These are phyloP conservation scores for Macrophya annulata DNA, from an alignment of 2,888 invertebrate species.

Conservation along the genomic window DNA sequence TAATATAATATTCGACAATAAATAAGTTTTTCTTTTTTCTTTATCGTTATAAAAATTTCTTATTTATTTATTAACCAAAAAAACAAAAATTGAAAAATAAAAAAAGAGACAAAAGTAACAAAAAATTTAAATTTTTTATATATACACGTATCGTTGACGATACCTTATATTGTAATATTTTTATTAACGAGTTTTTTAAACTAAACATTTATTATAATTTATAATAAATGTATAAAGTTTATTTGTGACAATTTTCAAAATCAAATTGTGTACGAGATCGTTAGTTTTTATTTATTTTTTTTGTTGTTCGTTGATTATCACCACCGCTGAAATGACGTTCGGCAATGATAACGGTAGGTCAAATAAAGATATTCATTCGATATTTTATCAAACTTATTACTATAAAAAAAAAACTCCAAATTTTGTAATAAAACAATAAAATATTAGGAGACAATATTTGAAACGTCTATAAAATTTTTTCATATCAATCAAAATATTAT, in stretches of 20 bases:
- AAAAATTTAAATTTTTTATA: neutral
- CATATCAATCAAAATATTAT: no score
- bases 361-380: neutral
- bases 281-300: neutral
- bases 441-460: no score
- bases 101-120: neutral
- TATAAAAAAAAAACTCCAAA: no score
- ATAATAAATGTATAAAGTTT: neutral
- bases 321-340: neutral
- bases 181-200: neutral
- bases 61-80: neutral
- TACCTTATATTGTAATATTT: neutral
- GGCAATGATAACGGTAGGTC: neutral
- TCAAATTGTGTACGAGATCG: neutral
- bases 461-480: neutral
- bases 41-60: neutral
- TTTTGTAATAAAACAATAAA: no score
- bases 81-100: no score
- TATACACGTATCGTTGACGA: neutral
- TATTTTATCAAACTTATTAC: no score
- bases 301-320: neutral
- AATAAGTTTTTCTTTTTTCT: no score
- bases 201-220: neutral
- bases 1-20: no score
- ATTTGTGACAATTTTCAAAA: conserved; percentile 4